Base-by-base conservation (phyloP, 2,797 vertebrate species). In the Nyctalus aviator region DNA sequence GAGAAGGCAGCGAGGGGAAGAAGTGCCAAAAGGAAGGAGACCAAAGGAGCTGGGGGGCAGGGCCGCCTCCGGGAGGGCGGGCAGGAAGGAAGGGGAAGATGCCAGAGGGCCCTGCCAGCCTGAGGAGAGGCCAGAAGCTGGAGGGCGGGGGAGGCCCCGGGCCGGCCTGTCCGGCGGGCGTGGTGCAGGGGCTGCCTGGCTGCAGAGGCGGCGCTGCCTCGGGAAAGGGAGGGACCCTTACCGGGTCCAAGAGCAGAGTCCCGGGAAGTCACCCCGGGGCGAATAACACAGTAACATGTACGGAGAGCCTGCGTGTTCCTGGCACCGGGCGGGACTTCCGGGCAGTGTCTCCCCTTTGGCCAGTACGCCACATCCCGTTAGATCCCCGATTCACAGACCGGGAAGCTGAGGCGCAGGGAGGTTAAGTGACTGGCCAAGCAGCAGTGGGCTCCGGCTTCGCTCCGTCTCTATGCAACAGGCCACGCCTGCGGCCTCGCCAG, bases 1-100 rank as follows among this genome's bases (percentile, higher is more conserved):
- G 82, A 57, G 44, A 75, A 92, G 93, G 71, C 84, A 27, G 86
- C 48, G 1, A 84, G 77, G 37, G 55, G 92, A 90, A 94, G 72
- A 57, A 59, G 69, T 0, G 57, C 95, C 78, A 77, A 32, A 57
- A 76, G 78, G 90, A 93, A 94, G 85, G 91, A 82, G 93, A 94
- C 44, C 20, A 35, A 82, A 44, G 87, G 46, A 85, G 11, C 13
- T 1, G 20, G 62, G 48, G 46, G 27, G 18, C 0, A 23, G 83
- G 37, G 44, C 18, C 2, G 44, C 75, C 59, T 44, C 15, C 0
- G 59, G n/a, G 69, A 37, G 14, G 25, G 37, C 0, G 68, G 76
- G 62, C 15, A 2, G 57, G 85, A 25, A 6, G 18, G 75, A 77
- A 6, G 71, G 59, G 32, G 23, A 2, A 48, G 69, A 37, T 0